Evolutionary conservation across 23 tunicate species (phyloP).

Genomic region (Pegea sp.): DNA sequence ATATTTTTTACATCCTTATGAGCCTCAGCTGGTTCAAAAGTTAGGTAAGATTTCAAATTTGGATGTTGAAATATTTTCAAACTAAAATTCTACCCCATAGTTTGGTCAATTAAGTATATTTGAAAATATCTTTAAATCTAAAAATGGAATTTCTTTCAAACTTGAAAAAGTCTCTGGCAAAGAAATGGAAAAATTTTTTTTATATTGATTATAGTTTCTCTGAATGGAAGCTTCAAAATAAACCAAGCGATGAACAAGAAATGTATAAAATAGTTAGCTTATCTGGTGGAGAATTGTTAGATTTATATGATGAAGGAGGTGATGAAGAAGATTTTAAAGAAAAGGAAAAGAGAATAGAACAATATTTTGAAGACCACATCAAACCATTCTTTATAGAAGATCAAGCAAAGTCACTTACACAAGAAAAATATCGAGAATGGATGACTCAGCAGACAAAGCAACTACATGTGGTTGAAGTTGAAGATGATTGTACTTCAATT

Average conservation of each 20-base stretch:
- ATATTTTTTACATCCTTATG: too few relatives aligned
- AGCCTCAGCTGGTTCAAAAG: too few relatives aligned
- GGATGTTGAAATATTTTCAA: too few relatives aligned
- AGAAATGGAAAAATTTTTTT: constrained; percentile 53
- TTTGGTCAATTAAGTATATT: too few relatives aligned
- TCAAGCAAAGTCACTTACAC: constrained; percentile 7
- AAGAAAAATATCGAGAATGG: constrained; percentile 37
- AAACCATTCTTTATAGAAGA: constrained; percentile 16
- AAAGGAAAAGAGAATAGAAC: constrained; percentile 12
- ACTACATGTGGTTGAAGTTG: not conserved
- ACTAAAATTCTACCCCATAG: too few relatives aligned
- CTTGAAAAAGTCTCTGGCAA: too few relatives aligned
- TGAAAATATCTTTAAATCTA: too few relatives aligned
- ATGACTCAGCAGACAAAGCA: constrained; percentile 4
- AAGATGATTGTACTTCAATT: too few relatives aligned
- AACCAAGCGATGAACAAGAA: constrained; percentile 21
- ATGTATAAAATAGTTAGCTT: constrained; percentile 52
- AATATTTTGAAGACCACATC: constrained; percentile 14
- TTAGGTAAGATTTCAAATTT: too few relatives aligned
- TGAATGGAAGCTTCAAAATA: constrained; percentile 68
- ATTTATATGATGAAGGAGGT: constrained; percentile 23
- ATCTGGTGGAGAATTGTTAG: constrained; percentile 37
- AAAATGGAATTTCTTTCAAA: too few relatives aligned
- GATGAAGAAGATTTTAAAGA: constrained; percentile 11
- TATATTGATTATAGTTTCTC: constrained; percentile 50